Conservation (phyloP, 1,140 invertebrate genomes). For the Centruroides sculpturatus region DNA sequence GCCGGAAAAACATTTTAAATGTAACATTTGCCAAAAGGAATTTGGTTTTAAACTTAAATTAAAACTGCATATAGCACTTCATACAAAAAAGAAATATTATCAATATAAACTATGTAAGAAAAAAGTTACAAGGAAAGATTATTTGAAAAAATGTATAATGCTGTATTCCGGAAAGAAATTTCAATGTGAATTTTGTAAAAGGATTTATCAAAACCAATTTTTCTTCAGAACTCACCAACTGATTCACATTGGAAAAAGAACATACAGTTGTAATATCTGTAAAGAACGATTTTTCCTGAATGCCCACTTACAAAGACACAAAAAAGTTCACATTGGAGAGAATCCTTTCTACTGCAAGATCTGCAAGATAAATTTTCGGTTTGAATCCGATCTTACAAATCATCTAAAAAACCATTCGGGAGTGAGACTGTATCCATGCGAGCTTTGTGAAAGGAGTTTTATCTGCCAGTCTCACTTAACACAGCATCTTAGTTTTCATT, state of each 20-base stretch:
- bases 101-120: conserved; percentile 2
- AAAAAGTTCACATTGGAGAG: conserved; percentile 24
- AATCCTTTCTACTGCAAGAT: conserved; percentile 23
- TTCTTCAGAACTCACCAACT: too few relatives aligned
- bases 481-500: not conserved
- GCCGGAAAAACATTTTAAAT: conserved; percentile 68
- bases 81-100: too few relatives aligned
- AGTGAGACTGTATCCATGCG: conserved; percentile 18
- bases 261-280: too few relatives aligned
- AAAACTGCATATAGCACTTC: conserved; percentile 23
- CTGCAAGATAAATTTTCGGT: conserved; percentile 18
- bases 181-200: too few relatives aligned
- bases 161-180: too few relatives aligned
- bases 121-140: conserved; percentile 45
- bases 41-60: too few relatives aligned
- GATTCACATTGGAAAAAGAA: too few relatives aligned
- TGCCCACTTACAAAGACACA: conserved; percentile 69
- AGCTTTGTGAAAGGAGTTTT: conserved; percentile 19
- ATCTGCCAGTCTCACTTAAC: conserved; percentile 5
- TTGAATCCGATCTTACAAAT: conserved; percentile 14
- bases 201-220: too few relatives aligned
- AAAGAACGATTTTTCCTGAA: conserved; percentile 53
- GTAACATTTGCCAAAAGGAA: conserved; percentile 67
- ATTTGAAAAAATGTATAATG: conserved; percentile 31
- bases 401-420: conserved; percentile 12